A percentile compares a stretch with the other conserved stretches of the same genome.
Evolutionary conservation across 2,797 vertebrate genomes (phyloP).

Genomic region (Tachyglossus aculeatus): DNA sequence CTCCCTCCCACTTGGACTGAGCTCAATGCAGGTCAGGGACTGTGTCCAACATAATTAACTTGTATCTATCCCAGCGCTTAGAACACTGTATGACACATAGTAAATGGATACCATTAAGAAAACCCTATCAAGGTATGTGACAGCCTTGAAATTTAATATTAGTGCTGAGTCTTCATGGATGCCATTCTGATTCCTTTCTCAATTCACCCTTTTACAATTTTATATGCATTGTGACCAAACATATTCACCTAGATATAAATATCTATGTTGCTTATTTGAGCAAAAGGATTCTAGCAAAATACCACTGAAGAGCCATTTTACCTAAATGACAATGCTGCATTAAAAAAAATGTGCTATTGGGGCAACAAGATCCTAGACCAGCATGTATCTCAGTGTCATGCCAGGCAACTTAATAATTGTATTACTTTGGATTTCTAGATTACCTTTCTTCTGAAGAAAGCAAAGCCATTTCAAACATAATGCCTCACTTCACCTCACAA

Average conservation of each 20-base stretch:
- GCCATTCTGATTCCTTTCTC: fast-evolving
- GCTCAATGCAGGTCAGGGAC: no score
- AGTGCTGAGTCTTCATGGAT: no score
- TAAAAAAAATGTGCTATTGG: background rate
- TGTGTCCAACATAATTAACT: no score
- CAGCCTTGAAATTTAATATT: no score
- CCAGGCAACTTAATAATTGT: background rate
- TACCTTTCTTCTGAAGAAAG: background rate
- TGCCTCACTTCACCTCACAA: no score
- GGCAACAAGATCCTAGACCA: background rate
- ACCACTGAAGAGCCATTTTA: background rate
- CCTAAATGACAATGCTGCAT: background rate
- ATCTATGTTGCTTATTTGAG: background rate
- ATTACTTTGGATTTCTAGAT: background rate
- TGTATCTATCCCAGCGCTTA: no score
- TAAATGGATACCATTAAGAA: no score
- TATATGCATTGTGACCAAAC: background rate
- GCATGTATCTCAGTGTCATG: background rate
- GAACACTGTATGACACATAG: no score
- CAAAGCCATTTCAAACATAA: background rate
- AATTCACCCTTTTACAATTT: background rate
- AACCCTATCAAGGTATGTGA: no score
- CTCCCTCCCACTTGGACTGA: no score
- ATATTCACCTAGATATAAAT: background rate
- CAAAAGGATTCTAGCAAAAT: background rate